A percentile compares a stretch with the other conserved stretches of the same genome.
Evolutionary conservation across 2,797 vertebrate species (phyloP).

Genomic region (Pygocentrus nattereri): DNA sequence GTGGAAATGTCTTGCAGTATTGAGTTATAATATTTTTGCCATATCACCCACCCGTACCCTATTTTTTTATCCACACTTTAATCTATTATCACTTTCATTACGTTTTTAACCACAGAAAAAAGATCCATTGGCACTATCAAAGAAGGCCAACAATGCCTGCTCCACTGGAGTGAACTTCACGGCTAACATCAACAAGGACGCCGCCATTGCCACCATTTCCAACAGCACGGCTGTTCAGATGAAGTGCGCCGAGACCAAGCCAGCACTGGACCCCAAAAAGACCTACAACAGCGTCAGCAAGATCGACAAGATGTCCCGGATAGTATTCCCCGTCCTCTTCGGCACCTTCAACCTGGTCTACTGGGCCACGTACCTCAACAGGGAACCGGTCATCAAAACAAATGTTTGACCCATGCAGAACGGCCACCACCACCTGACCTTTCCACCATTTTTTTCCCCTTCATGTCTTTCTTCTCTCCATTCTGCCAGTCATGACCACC

Average conservation of each 20-base stretch:
- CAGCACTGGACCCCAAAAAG: slow-evolving; percentile 91
- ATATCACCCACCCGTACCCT: too few relatives aligned
- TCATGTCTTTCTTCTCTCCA: slow-evolving; percentile 60
- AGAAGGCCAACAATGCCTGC: slow-evolving; percentile 90
- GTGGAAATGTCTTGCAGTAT: too few relatives aligned
- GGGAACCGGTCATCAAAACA: slow-evolving; percentile 93
- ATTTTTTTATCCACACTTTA: too few relatives aligned
- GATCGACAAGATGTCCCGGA: slow-evolving; percentile 98
- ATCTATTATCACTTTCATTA: not conserved
- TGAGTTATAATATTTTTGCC: too few relatives aligned
- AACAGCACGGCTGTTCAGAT: slow-evolving; percentile 84
- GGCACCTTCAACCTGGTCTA: slow-evolving; percentile 98
- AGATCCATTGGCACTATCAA: slow-evolving; percentile 87
- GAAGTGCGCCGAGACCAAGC: slow-evolving; percentile 87
- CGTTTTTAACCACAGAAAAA: slow-evolving; percentile 84
- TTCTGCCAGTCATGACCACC: slow-evolving; percentile 64
- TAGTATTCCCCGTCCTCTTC: slow-evolving; percentile 95
- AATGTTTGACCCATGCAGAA: slow-evolving; percentile 78
- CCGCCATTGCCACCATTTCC: slow-evolving; percentile 86
- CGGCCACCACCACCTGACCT: not conserved
- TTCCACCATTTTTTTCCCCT: slow-evolving; percentile 7
- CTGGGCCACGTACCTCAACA: slow-evolving; percentile 98
- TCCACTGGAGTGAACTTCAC: slow-evolving; percentile 86
- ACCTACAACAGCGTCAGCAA: slow-evolving; percentile 99
- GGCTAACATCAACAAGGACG: slow-evolving; percentile 90